Evolutionary conservation across 2,888 invertebrate genomes (phyloP).

Genomic region (Protula sp.): DNA sequence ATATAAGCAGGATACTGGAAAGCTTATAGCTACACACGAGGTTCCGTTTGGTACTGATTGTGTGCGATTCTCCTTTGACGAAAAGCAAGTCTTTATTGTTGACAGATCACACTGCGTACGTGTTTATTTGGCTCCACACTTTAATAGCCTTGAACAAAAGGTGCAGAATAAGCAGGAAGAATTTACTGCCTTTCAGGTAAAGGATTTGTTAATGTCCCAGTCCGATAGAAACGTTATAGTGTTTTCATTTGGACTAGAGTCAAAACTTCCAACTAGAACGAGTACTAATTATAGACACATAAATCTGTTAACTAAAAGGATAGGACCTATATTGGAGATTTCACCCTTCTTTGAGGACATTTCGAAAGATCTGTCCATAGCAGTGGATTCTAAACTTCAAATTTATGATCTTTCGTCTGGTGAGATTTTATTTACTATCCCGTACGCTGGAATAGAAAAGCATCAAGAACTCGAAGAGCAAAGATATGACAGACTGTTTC

Average conservation of each 20-base stretch:
- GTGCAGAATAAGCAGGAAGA: not conserved
- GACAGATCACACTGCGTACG: no score
- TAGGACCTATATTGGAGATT: not conserved
- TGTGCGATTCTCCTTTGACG: no score
- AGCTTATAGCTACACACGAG: not conserved
- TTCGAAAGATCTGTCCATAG: not conserved
- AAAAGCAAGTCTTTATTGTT: no score
- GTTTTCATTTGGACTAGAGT: not conserved
- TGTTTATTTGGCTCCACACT: no score
- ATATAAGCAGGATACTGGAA: not conserved
- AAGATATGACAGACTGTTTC: not conserved
- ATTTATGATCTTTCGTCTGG: not conserved
- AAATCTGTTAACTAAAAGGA: not conserved
- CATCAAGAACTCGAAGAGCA: not conserved
- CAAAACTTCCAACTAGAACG: no score
- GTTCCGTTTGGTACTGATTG: no score
- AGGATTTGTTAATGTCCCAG: not conserved
- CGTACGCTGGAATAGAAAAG: not conserved
- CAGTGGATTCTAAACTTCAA: not conserved
- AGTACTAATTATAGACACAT: not conserved
- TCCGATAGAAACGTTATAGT: not conserved
- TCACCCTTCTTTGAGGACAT: not conserved
- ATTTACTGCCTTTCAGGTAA: not conserved
- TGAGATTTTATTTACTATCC: not conserved
- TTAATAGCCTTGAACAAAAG: no score